phyloP scores from a whole-genome alignment of 1,140 invertebrate genomes.

The Lepeophtheirus salmonis region DNA sequence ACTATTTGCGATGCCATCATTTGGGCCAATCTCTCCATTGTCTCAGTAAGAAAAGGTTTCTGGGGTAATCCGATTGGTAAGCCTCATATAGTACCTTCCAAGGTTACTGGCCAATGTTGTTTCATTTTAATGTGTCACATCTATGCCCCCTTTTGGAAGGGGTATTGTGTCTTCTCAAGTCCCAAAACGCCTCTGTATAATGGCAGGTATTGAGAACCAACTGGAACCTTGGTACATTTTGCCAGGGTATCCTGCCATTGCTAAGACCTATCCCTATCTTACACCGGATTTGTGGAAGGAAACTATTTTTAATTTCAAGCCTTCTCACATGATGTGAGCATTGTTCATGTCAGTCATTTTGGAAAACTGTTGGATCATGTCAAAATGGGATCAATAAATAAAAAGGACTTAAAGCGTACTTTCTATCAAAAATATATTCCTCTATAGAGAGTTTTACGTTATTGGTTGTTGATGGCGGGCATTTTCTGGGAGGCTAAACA shows the following conservation, averaged over 20 bases:
- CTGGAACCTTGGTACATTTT: conserved; percentile 95
- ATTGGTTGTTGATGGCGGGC: too few relatives aligned
- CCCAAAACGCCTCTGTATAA: conserved; percentile 90
- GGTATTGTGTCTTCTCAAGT: conserved; percentile 98
- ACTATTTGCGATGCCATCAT: conserved; percentile 98
- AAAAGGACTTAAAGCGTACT: too few relatives aligned
- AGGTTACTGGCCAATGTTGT: conserved; percentile 98
- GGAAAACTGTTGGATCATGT: too few relatives aligned
- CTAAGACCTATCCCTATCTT: conserved; percentile 92
- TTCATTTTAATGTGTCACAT: conserved; percentile 86
- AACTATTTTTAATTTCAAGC: conserved; percentile 56
- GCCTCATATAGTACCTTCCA: conserved; percentile 98
- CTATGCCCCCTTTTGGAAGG: conserved; percentile 95
- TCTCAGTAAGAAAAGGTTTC: conserved; percentile 93
- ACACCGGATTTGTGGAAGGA: conserved; percentile 97
- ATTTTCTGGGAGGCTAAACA: too few relatives aligned
- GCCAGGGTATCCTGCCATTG: conserved; percentile 92
- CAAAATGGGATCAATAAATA: too few relatives aligned
- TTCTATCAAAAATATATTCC: too few relatives aligned
- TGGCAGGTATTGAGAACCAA: conserved; percentile 98
- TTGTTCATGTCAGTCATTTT: too few relatives aligned
- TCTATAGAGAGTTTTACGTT: too few relatives aligned
- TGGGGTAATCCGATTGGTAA: conserved; percentile 99
- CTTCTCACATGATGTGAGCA: too few relatives aligned
- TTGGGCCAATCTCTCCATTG: conserved; percentile 90